phyloP scores from a whole-genome alignment of 2,113 vertebrate genomes.

The Platysteira castanea region DNA sequence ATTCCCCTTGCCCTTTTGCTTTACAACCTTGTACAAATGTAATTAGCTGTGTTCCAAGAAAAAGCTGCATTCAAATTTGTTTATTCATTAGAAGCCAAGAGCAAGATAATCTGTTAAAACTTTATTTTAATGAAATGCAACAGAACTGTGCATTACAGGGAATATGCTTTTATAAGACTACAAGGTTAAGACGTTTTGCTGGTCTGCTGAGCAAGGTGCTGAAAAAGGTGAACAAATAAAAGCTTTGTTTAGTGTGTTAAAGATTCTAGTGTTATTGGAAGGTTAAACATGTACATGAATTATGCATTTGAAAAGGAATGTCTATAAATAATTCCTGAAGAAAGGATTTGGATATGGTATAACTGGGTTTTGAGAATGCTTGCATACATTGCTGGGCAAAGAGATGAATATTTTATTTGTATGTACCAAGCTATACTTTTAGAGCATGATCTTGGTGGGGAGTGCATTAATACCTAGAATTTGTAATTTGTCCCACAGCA shows the following conservation, averaged over 20 bases:
- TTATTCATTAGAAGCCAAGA: slow-evolving; percentile 9
- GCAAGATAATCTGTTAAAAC: neutral
- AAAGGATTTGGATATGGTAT: neutral
- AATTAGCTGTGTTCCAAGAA: slow-evolving; percentile 13
- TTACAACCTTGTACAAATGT: neutral
- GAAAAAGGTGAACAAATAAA: neutral
- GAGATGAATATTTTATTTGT: neutral
- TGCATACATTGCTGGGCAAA: neutral
- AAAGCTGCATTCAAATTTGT: neutral
- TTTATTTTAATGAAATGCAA: neutral
- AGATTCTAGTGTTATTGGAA: neutral
- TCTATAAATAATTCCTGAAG: slow-evolving; percentile 25
- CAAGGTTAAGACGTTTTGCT: neutral
- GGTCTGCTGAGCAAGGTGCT: neutral
- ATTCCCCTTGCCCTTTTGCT: slow-evolving; percentile 12
- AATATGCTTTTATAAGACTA: neutral
- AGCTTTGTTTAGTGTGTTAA: neutral
- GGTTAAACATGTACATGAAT: neutral
- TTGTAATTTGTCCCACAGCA: neutral
- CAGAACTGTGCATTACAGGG: neutral
- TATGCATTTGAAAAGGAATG: neutral
- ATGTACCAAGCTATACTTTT: neutral
- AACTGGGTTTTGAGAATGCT: neutral
- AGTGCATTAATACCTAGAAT: neutral
- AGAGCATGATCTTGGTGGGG: neutral